Base-by-base conservation (phyloP, 2,888 invertebrate genomes). In the Cheilosia vulpina region DNA sequence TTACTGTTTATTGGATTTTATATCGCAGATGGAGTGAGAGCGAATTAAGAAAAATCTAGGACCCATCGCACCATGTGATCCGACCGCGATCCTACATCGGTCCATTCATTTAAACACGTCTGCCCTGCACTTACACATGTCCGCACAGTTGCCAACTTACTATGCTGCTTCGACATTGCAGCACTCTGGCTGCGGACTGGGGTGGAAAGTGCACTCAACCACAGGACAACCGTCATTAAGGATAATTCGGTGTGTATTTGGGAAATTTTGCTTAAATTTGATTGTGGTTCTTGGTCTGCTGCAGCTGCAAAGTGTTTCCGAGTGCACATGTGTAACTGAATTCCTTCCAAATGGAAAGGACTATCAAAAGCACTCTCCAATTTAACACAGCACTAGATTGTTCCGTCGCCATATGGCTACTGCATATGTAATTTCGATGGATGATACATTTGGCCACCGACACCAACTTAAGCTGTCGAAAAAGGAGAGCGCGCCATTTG, bases 161-260 rank as follows among this genome's bases (percentile, higher is more conserved):
- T 17, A 7, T 11, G 2, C 9, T 7, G 19, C 13, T 19, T 34
- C 21, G 4, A 41, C n/a, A 52, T 43, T 55, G 7, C 17, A 66
- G 34, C 55, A 45, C 55, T 55, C 31, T 43, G n/a, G 41, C 27
- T 21, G 15, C 11, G 66, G 19, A 19, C 57, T 15, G 24, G 21
- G 15, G 5, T 63, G 24, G 38, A 47, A 27, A 71, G 55, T 71
- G 71, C 69, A 66, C 72, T 66, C 47, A 53, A 43, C 80, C 73
- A 50, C 73, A 80, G 62, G 66, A 75, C 80, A 80, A 75, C 68
- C 71, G 50, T 75, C 60, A 80, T 80, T 80, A 75, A 66, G 80
- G 68, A 75, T 75, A 68, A 75, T 80, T 80, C 80, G 73, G 55
- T 62, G 62, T 60, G 80, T 80, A 21, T 68, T 80, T 63, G 68